Base-by-base conservation (phyloP, 2,113 vertebrate genomes). In the Crypturellus undulatus region DNA sequence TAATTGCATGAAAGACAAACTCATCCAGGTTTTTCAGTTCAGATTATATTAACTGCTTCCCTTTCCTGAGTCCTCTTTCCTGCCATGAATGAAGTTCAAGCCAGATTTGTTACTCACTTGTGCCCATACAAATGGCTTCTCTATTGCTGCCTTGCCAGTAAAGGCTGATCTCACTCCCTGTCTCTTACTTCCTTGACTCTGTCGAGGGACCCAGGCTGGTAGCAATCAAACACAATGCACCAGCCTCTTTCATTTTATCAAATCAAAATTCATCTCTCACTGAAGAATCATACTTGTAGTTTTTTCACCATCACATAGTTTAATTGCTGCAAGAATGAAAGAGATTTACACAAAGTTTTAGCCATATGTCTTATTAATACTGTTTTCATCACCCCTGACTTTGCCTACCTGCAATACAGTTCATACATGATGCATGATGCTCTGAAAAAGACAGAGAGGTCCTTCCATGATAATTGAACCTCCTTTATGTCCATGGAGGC, bases 41-140 rank as follows among this genome's bases (percentile, higher is more conserved):
- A 67, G 62, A 75, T 68, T 45, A 10, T 75, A 62, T 52, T 42
- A 73, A 77, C n/a, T 0, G 0, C 51, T 92, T 86, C 60, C 30
- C n/a, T 90, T 96, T 88, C 70, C 56, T 56, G n/a, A 91, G 26
- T 68, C 65, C 22, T 84, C 25, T 25, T 79, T 79, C 69, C n/a
- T 63, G 38, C 36, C 32, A n/a, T 60, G 56, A 11, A 60, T 24
- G 38, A 51, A 17, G n/a, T 28, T 78, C 49, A 52, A 88, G n/a
- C 10, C 68, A 60, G 36, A 90, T 71, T 65, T 85, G 15, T 76
- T 87, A 9, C 54, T 67, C n/a, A 20, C 3, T 70, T 70, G 13
- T 77, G 68, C 36, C 79, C 40, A 25, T 45, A 40, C 36, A 67
- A 79, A 87, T 32, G 11, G 34, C 6, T 63, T 77, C 75, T 73